These are phyloP conservation scores for Halictus ligatus DNA, from an alignment of 2,888 invertebrate species.

Conservation along the genomic window DNA sequence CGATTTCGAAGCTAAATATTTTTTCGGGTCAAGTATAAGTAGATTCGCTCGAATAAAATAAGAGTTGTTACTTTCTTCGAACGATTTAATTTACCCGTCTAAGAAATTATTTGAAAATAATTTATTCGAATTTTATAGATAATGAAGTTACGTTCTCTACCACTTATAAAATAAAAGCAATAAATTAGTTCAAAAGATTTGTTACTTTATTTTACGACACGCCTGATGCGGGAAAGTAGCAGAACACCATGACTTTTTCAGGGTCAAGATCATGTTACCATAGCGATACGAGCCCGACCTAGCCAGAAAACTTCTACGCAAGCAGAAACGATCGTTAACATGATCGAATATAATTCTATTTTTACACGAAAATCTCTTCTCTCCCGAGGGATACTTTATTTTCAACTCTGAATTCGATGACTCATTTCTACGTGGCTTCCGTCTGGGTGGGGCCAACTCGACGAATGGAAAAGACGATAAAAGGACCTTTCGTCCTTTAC, in stretches of 20 bases:
- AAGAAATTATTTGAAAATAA: not conserved
- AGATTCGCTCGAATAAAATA: not conserved
- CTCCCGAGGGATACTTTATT: constrained; percentile 49
- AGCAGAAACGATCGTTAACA: constrained; percentile 25
- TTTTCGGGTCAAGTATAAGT: not conserved
- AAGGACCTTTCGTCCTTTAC: constrained; percentile 35
- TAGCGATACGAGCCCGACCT: constrained; percentile 31
- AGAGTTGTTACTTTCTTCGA: not conserved
- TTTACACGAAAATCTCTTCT: constrained; percentile 36
- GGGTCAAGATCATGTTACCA: constrained; percentile 45
- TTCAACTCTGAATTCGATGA: constrained; percentile 53
- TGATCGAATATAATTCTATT: constrained; percentile 20
- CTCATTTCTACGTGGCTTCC: constrained; percentile 62
- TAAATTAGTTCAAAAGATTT: not conserved
- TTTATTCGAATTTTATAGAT: not conserved
- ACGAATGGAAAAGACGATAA: constrained; percentile 34
- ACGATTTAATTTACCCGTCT: not conserved
- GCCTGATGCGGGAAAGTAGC: not conserved
- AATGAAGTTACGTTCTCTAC: not conserved
- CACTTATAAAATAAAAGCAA: not conserved
- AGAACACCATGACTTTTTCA: constrained; percentile 16
- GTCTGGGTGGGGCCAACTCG: constrained; percentile 61
- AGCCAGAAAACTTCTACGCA: constrained; percentile 2
- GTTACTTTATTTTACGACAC: not conserved
- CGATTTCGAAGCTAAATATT: not conserved